These are phyloP conservation scores for Hirtodrosophila trivittata DNA, from an alignment of 2,888 invertebrate species.

Conservation along the genomic window DNA sequence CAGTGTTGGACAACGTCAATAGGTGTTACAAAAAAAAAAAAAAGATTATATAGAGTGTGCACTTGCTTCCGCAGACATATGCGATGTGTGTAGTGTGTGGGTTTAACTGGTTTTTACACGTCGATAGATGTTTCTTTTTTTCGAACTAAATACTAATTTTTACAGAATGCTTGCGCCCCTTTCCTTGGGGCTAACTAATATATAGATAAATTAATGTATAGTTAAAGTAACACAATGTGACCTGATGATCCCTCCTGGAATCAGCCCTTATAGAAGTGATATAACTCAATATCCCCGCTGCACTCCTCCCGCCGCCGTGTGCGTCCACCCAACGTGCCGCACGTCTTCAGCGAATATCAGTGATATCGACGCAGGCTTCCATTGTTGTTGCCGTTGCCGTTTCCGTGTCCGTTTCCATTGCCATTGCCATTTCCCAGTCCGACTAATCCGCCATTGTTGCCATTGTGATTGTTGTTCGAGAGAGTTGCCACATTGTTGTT, in stretches of 20 bases:
- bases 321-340: slow-evolving; percentile 72
- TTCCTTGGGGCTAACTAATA: slow-evolving; percentile 54
- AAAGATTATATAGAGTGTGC: too few species aligned
- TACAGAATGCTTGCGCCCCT: slow-evolving; percentile 62
- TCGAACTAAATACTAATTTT: slow-evolving; percentile 67
- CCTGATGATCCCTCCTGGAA: slow-evolving; percentile 8
- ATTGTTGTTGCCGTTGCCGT: slow-evolving; percentile 72
- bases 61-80: too few species aligned
- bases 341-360: slow-evolving; percentile 81
- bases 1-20: slow-evolving; percentile 20
- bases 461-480: slow-evolving; percentile 70
- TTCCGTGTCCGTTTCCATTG: slow-evolving; percentile 27
- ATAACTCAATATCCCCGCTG: slow-evolving; percentile 74
- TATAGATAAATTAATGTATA: slow-evolving; percentile 35
- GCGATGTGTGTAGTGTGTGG: too few species aligned
- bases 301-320: slow-evolving; percentile 25
- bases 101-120: too few species aligned
- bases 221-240: slow-evolving; percentile 33
- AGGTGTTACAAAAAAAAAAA: too few species aligned
- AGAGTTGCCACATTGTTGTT: slow-evolving; percentile 70
- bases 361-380: slow-evolving; percentile 81
- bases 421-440: slow-evolving; percentile 51
- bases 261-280: slow-evolving; percentile 74
- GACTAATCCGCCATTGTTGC: too few species aligned
- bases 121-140: slow-evolving; percentile 13